Base-by-base conservation (phyloP, 2,797 vertebrate genomes). In the Borostomias antarcticus region DNA sequence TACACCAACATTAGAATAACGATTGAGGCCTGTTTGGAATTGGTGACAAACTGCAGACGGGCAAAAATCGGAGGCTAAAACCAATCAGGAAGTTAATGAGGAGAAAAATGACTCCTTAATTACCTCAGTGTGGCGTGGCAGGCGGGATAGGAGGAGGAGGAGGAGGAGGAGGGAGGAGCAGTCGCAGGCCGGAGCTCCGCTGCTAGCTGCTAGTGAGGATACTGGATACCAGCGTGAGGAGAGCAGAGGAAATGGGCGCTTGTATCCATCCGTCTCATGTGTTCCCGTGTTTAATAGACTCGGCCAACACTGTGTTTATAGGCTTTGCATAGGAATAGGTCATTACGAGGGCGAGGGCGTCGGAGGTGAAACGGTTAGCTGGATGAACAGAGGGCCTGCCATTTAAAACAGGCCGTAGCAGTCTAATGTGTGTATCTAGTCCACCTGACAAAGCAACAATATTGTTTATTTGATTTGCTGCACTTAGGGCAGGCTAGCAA, bases 51-150 rank as follows among this genome's bases (percentile, higher is more conserved):
- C 93, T 95, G 95, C 95, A 87, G 89, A 91, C 86, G 84, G 69
- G 92, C 82, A 89, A 83, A 94, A 95, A 94, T 88, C 92, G 89
- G 92, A 94, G 93, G 91, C 93, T 89, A 92, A 97, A 98, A 98
- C 95, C 96, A 98, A 98, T 98, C 96, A 98, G 94, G 91, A 98
- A 97, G 95, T 99, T 99, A 98, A 98, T 98, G 96, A 97, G 94
- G 95, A 96, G 95, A 96, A 92, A 98, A 99, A 98, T 98, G 89
- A 93, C 95, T 91, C 92, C 90, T 94, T 95, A 94, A 95, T 95
- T 94, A 93, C 91, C 90, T 93, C 92, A 87, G 87, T 60, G 76
- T 29, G 67, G 76, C 86, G 83, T 83, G 85, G 68, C 89, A 56
- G 58, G 69, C 89, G 88, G 89, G 92, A 88, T 88, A 85, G 82